Evolutionary conservation across 1,140 invertebrate genomes (phyloP).

Genomic region (Eumeta japonica): DNA sequence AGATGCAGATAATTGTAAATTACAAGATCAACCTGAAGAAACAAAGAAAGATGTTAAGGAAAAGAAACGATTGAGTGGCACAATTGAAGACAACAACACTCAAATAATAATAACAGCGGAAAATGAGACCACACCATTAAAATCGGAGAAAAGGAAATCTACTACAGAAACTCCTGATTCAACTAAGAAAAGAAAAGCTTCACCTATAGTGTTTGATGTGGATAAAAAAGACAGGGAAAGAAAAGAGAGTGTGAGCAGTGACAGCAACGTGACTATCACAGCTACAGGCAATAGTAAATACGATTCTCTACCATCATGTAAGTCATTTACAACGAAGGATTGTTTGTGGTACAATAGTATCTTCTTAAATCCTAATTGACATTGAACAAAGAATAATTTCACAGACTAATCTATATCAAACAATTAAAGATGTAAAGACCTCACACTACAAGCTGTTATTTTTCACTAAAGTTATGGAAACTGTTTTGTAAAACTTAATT

Average conservation of each 20-base stretch:
- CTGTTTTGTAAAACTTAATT: too few relatives aligned
- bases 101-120: slow-evolving; percentile 34
- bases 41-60: slow-evolving; percentile 2
- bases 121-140: slow-evolving; percentile 4
- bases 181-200: slow-evolving; percentile 43
- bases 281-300: slow-evolving; percentile 41
- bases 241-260: slow-evolving; percentile 40
- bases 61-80: slow-evolving; percentile 31
- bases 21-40: slow-evolving; percentile 7
- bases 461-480: too few relatives aligned
- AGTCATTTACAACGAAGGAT: too few relatives aligned
- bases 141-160: slow-evolving; percentile 11
- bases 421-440: too few relatives aligned
- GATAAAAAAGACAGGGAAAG: slow-evolving; percentile 33
- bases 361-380: too few relatives aligned
- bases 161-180: slow-evolving; percentile 7
- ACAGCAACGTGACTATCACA: slow-evolving; percentile 33
- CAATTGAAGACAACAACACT: slow-evolving; percentile 35
- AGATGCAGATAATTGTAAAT: slow-evolving; percentile 13
- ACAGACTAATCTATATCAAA: too few relatives aligned
- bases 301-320: slow-evolving; percentile 48
- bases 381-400: too few relatives aligned
- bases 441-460: too few relatives aligned
- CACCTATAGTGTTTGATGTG: slow-evolving; percentile 58
- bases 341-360: too few relatives aligned